These are phyloP conservation scores for Acleris emargana DNA, from an alignment of 2,888 invertebrate genomes.

Conservation along the genomic window DNA sequence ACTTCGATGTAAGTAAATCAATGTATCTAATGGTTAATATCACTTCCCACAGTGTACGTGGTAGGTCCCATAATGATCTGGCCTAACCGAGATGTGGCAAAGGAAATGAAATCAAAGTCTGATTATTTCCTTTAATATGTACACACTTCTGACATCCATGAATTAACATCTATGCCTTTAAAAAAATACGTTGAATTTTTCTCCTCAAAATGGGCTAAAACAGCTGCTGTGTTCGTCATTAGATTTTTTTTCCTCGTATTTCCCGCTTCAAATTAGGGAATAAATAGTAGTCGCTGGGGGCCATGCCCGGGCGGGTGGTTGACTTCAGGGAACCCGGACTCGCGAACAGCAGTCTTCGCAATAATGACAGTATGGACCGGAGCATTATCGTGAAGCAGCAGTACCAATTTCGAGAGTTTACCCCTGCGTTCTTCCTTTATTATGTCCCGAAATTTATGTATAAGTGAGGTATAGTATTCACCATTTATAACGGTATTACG, in stretches of 20 bases:
- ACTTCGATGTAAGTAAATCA: no score
- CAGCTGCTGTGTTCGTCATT: not conserved
- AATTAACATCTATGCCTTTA: not conserved
- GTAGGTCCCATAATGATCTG: no score
- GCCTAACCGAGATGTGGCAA: no score
- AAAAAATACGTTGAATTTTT: not conserved
- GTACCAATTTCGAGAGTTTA: not conserved
- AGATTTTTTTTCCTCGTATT: not conserved
- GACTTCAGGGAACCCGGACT: not conserved
- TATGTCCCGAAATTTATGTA: not conserved
- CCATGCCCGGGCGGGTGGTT: conserved; percentile 1
- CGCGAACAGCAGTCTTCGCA: not conserved
- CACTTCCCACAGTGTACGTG: no score
- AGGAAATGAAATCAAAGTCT: no score
- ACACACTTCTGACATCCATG: not conserved
- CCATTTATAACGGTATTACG: conserved; percentile 4
- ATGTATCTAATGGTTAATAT: no score
- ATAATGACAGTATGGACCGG: not conserved
- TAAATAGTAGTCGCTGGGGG: conserved; percentile 1
- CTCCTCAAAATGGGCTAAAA: not conserved
- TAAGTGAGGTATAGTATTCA: not conserved
- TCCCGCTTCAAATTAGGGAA: not conserved
- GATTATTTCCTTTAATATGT: not conserved
- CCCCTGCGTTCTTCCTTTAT: not conserved
- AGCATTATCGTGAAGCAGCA: conserved; percentile 5